These are phyloP conservation scores for Parnassius glacialis DNA, from an alignment of 2,888 invertebrate species.

Conservation along the genomic window DNA sequence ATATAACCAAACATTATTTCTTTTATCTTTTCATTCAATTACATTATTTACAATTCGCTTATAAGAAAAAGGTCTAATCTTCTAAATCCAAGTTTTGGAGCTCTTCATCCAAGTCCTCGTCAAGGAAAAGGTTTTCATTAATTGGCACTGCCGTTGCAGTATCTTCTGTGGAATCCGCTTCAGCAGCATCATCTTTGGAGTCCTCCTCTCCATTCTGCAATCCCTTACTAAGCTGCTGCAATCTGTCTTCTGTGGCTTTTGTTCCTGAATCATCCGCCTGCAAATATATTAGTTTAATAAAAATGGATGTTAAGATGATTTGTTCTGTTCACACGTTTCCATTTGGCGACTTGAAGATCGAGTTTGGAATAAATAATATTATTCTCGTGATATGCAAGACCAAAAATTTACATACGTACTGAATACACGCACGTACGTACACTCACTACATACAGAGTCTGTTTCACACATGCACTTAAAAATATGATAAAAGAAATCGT, in stretches of 20 bases:
- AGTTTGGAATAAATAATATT: no score
- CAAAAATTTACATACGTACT: no score
- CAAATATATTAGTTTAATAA: background rate
- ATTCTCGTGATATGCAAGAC: no score
- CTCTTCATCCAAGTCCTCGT: constrained; percentile 92
- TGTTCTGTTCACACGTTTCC: no score
- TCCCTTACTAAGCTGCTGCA: constrained; percentile 69
- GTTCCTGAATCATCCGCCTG: constrained; percentile 89
- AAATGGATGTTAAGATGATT: no score
- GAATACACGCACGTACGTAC: no score
- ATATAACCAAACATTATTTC: constrained; percentile 26
- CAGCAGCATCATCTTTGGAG: constrained; percentile 31
- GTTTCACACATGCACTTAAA: no score
- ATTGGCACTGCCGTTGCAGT: constrained; percentile 86
- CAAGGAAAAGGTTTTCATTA: constrained; percentile 95
- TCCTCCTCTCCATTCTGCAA: constrained; percentile 47
- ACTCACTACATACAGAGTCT: no score
- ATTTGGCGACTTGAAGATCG: no score
- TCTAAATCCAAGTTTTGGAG: constrained; percentile 89
- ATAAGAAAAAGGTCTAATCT: constrained; percentile 55
- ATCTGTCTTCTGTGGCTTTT: constrained; percentile 84
- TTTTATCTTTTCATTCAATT: constrained; percentile 26
- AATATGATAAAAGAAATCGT: no score
- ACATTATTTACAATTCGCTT: constrained; percentile 23
- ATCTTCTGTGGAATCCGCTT: constrained; percentile 47